Base-by-base conservation (phyloP, 2,888 invertebrate genomes). In the Xestia rhomboidea region DNA sequence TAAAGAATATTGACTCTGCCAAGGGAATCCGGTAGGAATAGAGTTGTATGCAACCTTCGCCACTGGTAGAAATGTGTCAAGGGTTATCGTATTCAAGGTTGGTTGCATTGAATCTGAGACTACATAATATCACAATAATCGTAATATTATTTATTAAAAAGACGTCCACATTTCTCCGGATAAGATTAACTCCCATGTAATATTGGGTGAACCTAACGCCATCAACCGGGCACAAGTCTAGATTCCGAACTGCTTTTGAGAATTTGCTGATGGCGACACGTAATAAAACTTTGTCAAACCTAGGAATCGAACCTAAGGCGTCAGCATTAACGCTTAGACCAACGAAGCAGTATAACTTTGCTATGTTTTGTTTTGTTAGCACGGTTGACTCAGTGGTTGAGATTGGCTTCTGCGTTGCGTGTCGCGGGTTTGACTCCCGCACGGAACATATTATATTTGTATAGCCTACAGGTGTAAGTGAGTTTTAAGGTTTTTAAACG, bases 41-140 rank as follows among this genome's bases (percentile, higher is more conserved):
- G n/a, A n/a, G n/a, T n/a, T n/a, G n/a, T n/a, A n/a, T n/a, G n/a
- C n/a, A n/a, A n/a, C n/a, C n/a, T n/a, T n/a, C n/a, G n/a, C n/a
- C n/a, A n/a, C n/a, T n/a, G n/a, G n/a, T n/a, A n/a, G n/a, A n/a
- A 11, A 27, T 27, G 38, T 30, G 15, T 21, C 15, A 41, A 38
- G 38, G 63, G 51, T 82, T 68, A 68, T 68, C 49, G 11, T 44
- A 44, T 49, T 64, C 27, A 72, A 79, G n/a, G 46, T 73, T 62
- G 7, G 6, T 3, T 38, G 44, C 34, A 38, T 62, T 62, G 34
- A n/a, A 38, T 67, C 15, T n/a, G 34, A 57, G 11, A 24, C n/a
- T n/a, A n/a, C n/a, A n/a, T n/a, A n/a, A n/a, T n/a, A n/a, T n/a
- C n/a, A n/a, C n/a, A n/a, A n/a, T n/a, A n/a, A n/a, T n/a, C n/a